Evolutionary conservation across 2,888 invertebrate genomes (phyloP).

Genomic region (Ametastegia equiseti): DNA sequence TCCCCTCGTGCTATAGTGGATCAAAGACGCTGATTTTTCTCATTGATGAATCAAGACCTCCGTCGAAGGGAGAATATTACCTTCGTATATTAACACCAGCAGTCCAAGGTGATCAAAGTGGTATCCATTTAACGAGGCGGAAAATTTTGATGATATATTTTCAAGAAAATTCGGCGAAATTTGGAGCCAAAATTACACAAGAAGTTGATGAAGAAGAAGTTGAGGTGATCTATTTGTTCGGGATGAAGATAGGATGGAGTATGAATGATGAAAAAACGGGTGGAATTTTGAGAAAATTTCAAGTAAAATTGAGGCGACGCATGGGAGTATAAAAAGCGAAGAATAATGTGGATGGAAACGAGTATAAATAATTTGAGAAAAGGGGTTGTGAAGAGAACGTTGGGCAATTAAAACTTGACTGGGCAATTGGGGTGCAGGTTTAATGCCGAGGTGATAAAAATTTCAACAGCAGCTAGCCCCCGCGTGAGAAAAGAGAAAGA

Average conservation of each 20-base stretch:
- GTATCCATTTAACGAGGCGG: not conserved
- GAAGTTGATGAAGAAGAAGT: too few species aligned
- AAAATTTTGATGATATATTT: not conserved
- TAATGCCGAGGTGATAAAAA: conserved; percentile 30
- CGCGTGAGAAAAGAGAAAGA: not conserved
- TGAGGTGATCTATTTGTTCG: too few species aligned
- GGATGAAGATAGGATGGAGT: too few species aligned
- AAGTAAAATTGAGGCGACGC: not conserved
- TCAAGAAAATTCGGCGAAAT: not conserved
- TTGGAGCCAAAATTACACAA: not conserved
- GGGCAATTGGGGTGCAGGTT: conserved; percentile 20
- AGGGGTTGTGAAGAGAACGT: not conserved
- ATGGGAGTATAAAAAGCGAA: not conserved
- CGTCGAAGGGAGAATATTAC: not conserved
- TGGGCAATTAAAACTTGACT: conserved; percentile 33
- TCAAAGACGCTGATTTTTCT: not conserved
- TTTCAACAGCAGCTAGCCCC: not conserved
- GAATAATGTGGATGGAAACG: not conserved
- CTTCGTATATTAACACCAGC: not conserved
- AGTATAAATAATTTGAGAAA: not conserved
- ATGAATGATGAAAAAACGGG: too few species aligned
- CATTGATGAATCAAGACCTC: not conserved
- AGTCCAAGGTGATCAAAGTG: not conserved
- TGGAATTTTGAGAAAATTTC: not conserved
- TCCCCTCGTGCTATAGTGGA: too few species aligned